Base-by-base conservation (phyloP, 2,113 vertebrate species). In the Otus sunia region DNA sequence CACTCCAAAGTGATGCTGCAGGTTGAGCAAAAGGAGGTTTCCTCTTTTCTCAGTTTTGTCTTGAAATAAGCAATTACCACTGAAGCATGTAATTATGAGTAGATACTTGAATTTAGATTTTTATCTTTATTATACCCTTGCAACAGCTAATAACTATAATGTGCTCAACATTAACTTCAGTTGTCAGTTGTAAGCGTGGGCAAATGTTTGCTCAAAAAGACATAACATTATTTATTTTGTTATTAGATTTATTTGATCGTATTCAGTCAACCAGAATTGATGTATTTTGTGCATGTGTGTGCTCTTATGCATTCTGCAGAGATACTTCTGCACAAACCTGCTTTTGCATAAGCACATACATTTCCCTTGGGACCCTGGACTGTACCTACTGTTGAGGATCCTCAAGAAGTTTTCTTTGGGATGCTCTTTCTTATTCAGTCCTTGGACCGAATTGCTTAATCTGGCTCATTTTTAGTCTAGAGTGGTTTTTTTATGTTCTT, bases 321-420 rank as follows among this genome's bases (percentile, higher is more conserved):
- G 45, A 15, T 37, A 7, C 14, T 74, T 60, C 34, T 74, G 55
- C 63, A 13, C 26, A 32, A 39, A n/a, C 17, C 16, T 1, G 2
- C 34, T 37, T 53, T 34, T 47, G 30, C 15, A 5, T 34, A 19
- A 17, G 68, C 17, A 22, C 15, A 5, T 9, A 1, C 0, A 0
- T 78, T 73, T 49, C 36, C 3, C 4, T 27, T 52, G 29, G 50
- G 60, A 15, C 11, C 2, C 20, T 26, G 73, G 23, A 4, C 52
- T 86, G 39, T 18, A 22, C 13, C 15, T 52, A 2, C 27, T 55
- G 8, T 58, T 27, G 60, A 67, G 62, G 45, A 25, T 60, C 58
- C 53, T 71, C 43, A 11, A 45, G 53, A 25, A 14, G 10, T 36
- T 75, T 41, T 41, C 47, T 30, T 63, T 50, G 32, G 58, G 27